Base-by-base conservation (phyloP, 2,797 vertebrate species). In the Melanotaenia pygmaea region DNA sequence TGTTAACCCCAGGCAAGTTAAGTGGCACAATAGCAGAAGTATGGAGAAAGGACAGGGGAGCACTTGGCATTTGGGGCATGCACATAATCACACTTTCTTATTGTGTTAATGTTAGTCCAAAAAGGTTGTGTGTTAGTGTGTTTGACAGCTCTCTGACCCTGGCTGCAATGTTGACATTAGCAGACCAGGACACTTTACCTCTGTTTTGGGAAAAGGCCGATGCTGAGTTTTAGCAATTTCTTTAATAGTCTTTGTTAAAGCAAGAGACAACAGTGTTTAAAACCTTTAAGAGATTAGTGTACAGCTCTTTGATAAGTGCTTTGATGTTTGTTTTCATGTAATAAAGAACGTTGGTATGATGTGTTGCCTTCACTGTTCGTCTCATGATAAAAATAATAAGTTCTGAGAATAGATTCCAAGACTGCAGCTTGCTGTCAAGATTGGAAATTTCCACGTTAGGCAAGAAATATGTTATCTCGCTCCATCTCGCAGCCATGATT, bases 61-160 rank as follows among this genome's bases (percentile, higher is more conserved):
- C 80, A 74, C 71, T 86, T 89, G 88, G 76, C 87, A 91, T 91
- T 92, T 92, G 85, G 72, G 74, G 59, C 45, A 59, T 45, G 37
- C 79, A 75, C 84, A 83, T 71, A 74, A 78, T 79, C 83, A 68
- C 67, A 80, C 81, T 76, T 76, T 89, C 88, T 53, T 43, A 63
- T 58, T 77, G 73, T 22, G 74, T 90, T 83, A 86, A 67, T 11
- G 53, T 85, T 57, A 76, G 68, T 30, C 61, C 64, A 87, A 85
- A 92, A 93, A 93, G 93, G 91, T 93, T 91, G 90, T 76, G 81
- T 45, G 80, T 82, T 87, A 93, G 86, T 71, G 72, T 88, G 80
- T 90, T 89, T 93, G 92, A 92, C 92, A 91, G 91, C 58, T 67
- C 84, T 71, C 30, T 14, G 63, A 83, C 65, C 64, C 86, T 64